Percentiles rank a stretch among this genome's conserved stretches.
These are phyloP conservation scores for Pangasius krempfi DNA, from an alignment of 2,797 vertebrate species.

Conservation along the genomic window DNA sequence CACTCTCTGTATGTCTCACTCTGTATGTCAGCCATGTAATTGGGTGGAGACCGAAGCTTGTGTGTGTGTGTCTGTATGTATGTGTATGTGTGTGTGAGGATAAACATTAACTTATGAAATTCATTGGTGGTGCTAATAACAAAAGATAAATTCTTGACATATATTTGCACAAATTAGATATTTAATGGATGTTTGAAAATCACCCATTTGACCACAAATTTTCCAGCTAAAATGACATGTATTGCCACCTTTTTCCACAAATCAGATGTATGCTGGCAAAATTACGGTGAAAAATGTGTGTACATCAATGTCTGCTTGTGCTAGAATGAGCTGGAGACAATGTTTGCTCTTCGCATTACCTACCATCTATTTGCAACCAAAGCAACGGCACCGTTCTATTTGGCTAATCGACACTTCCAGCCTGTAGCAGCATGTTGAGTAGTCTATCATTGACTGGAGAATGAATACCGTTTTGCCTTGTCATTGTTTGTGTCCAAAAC, in stretches of 20 bases:
- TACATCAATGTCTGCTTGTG: not conserved
- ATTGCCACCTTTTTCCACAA: not conserved
- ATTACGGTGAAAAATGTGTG: not conserved
- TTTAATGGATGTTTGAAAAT: not conserved
- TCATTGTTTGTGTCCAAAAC: not conserved
- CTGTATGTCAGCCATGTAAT: conserved; percentile 8
- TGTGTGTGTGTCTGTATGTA: conserved; percentile 25
- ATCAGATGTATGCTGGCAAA: not conserved
- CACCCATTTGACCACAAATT: not conserved
- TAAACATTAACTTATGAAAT: not conserved
- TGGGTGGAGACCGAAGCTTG: conserved; percentile 11
- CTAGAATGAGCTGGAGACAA: not conserved
- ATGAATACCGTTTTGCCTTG: not conserved
- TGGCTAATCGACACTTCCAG: not conserved
- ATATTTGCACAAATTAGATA: not conserved
- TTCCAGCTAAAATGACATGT: not conserved
- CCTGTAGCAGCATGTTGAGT: not conserved
- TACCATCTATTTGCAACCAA: no score
- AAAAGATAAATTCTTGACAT: not conserved
- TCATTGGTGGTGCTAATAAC: not conserved
- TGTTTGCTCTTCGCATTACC: not conserved
- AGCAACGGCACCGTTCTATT: not conserved
- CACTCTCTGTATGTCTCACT: conserved; percentile 33
- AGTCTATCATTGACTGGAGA: not conserved
- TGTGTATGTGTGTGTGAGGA: conserved; percentile 1